Percentiles rank a stretch among this genome's conserved stretches.
Conservation (phyloP, 2,113 vertebrate genomes). For the Cyprichromis sp. region DNA sequence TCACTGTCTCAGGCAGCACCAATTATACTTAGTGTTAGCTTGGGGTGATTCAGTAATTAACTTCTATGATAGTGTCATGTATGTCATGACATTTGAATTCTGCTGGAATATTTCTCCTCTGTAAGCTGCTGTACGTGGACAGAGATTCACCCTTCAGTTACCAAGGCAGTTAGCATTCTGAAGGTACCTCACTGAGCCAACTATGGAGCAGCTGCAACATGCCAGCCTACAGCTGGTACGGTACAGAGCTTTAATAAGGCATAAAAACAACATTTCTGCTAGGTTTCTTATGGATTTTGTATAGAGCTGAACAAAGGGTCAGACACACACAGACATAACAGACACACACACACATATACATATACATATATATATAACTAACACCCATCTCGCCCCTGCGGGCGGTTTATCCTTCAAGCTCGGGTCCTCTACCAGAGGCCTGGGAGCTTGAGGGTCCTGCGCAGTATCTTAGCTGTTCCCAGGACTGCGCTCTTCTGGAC, state of each 20-base stretch:
- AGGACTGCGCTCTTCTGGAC: too few species aligned
- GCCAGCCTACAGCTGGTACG: neutral
- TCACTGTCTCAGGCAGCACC: neutral
- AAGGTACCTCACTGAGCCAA: neutral
- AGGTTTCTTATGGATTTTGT: neutral
- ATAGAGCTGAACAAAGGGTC: neutral
- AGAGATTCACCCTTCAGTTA: neutral
- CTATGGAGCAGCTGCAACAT: neutral
- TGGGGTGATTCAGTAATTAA: neutral
- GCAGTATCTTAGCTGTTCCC: too few species aligned
- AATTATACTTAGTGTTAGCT: constrained; percentile 21
- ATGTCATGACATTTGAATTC: constrained; percentile 6
- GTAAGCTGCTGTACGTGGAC: neutral
- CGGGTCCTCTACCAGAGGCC: too few species aligned
- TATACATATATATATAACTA: fast-evolving
- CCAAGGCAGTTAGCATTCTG: neutral
- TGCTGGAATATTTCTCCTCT: neutral
- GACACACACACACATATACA: neutral
- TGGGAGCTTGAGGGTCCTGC: too few species aligned
- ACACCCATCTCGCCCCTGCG: too few species aligned
- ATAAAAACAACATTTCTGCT: neutral
- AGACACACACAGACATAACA: neutral
- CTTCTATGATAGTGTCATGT: neutral
- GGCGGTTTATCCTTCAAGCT: too few species aligned
- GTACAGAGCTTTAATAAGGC: neutral